Evolutionary conservation across 2,113 vertebrate species (phyloP), one percentile per base, ranked within the genome.

Genomic region (Tyto alba): DNA sequence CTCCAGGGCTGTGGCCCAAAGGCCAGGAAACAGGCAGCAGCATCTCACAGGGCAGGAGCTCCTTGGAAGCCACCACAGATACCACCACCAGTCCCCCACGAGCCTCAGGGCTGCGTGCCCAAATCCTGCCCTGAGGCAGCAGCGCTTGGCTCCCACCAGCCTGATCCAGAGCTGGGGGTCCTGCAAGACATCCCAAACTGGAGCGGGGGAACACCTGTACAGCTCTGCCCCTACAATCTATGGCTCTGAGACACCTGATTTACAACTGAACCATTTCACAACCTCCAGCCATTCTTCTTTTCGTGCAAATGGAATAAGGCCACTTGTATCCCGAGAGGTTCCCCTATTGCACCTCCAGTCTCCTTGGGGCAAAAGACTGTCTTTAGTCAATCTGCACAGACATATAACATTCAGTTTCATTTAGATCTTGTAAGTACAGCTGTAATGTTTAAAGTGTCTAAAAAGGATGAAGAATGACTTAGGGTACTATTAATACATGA

Each of bases 381-480:
- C 71, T 93, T 76, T 7, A 79, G 38, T 45, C 71, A n/a, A n/a
- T 23, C 53, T n/a, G 25, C 53, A 73, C 25, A 79, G 50, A 76
- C 50, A 68, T 17, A 68, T 17, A 82, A 81, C 41, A 18, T 75
- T 48, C 66, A 30, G 85, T 88, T 94, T 89, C 66, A 1, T 81
- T 94, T 52, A 78, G 73, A 41, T 48, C 73, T 63, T 69, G 10
- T 55, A 87, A 87, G 13, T 85, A 82, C 19, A 89, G 71, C 53
- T 79, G 71, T 68, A 93, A 60, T 30, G 82, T 60, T 88, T 48
- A 22, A 76, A 89, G 68, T 29, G 41, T 9, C 84, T 89, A 16
- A 38, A 90, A 85, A 43, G 32, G 56, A 60, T 56, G 60, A 96
- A 86, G 56, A 87, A 91, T 76, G 16, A 81, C 71, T 87, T 78